These are phyloP conservation scores for Microctenopoma lineatum DNA, from an alignment of 2,797 vertebrate genomes.

Conservation along the genomic window DNA sequence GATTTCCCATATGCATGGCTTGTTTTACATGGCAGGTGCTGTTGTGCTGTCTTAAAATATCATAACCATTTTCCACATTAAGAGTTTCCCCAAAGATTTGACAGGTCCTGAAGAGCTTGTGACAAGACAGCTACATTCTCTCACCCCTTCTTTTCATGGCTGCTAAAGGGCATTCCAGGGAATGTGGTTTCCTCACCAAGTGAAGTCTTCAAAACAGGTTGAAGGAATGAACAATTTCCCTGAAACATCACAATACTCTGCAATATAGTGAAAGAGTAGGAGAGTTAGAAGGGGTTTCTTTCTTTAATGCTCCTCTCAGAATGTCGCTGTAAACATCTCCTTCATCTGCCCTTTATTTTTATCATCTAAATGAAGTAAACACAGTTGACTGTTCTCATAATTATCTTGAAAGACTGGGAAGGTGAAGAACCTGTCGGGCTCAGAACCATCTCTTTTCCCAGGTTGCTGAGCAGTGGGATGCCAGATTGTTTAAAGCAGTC, in stretches of 20 bases:
- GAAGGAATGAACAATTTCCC: conserved; percentile 8
- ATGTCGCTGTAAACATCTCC: conserved; percentile 8
- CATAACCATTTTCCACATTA: background rate
- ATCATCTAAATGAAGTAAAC: conserved; percentile 48
- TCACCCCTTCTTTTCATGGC: background rate
- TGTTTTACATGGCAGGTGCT: background rate
- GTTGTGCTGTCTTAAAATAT: no score
- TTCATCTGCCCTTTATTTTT: conserved; percentile 37
- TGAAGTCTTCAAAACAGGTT: background rate
- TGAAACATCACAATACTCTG: conserved; percentile 16
- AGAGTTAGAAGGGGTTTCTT: conserved; percentile 10
- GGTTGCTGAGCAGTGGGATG: conserved; percentile 67
- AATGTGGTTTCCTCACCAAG: background rate
- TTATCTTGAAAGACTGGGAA: conserved; percentile 59
- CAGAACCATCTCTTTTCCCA: conserved; percentile 64
- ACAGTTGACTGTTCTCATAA: conserved; percentile 58
- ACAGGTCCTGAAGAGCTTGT: background rate
- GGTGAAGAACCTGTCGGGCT: conserved; percentile 67
- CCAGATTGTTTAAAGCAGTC: conserved; percentile 81
- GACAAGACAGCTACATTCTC: conserved; percentile 1
- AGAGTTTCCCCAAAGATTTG: background rate
- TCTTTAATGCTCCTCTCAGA: conserved; percentile 28
- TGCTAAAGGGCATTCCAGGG: conserved; percentile 3
- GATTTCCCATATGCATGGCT: background rate
- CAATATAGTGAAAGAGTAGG: background rate